Conservation (phyloP, 2,797 vertebrate genomes). For the Falco novaeseelandiae region DNA sequence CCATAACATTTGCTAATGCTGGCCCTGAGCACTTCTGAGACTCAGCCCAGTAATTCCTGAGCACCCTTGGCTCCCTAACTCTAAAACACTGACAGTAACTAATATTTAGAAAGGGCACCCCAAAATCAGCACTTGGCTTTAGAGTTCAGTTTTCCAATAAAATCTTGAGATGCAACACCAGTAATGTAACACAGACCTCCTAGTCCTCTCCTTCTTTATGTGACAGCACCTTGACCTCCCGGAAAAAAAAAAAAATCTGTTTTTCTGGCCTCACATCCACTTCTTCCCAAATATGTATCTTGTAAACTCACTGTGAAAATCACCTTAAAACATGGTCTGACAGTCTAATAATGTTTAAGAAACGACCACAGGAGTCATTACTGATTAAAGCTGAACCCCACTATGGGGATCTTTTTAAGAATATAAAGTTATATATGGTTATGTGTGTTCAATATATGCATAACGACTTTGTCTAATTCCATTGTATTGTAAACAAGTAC, state of each 20-base stretch:
- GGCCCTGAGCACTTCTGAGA: background rate
- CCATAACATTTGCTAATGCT: background rate
- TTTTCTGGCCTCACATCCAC: background rate
- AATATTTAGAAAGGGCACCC: background rate
- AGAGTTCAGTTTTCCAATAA: background rate
- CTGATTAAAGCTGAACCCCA: background rate
- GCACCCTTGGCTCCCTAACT: background rate
- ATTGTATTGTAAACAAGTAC: background rate
- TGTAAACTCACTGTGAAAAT: background rate
- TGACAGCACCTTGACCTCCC: background rate
- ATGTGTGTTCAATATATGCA: background rate
- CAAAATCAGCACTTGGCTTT: background rate
- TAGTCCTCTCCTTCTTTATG: background rate
- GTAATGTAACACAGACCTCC: background rate
- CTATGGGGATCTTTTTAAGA: background rate
- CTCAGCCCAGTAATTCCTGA: background rate
- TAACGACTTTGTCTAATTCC: background rate
- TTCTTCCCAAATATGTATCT: accelerated
- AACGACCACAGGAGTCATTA: background rate
- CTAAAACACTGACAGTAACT: background rate
- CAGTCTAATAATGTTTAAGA: background rate
- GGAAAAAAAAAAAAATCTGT: background rate
- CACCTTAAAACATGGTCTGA: background rate
- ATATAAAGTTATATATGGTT: background rate
- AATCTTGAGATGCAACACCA: background rate